These are phyloP conservation scores for Poecile atricapillus DNA, from an alignment of 2,113 vertebrate species.

Conservation along the genomic window DNA sequence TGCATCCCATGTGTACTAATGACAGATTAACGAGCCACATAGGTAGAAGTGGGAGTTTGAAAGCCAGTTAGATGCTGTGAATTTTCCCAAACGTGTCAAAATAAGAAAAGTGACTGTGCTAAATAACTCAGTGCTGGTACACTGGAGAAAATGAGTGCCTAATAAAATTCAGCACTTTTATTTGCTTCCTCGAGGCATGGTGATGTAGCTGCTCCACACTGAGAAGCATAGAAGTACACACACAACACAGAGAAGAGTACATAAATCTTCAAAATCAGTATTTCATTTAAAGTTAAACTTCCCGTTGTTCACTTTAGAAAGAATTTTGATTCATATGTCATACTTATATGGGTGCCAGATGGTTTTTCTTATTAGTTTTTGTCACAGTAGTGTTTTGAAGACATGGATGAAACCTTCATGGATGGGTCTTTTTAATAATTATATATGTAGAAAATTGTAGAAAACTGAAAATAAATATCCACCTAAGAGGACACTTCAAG, in stretches of 20 bases:
- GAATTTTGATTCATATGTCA: background rate
- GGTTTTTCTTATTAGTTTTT: background rate
- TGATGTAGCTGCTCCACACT: background rate
- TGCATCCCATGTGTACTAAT: slow-evolving; percentile 23
- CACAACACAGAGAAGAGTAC: background rate
- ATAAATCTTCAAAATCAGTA: background rate
- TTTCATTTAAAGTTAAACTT: background rate
- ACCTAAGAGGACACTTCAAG: background rate
- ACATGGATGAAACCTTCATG: background rate
- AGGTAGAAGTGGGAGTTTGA: slow-evolving; percentile 62
- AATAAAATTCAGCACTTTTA: slow-evolving; percentile 33
- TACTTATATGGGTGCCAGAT: background rate
- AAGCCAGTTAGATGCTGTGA: slow-evolving; percentile 54
- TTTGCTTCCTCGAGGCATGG: background rate
- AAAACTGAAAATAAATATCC: background rate
- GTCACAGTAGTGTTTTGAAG: background rate
- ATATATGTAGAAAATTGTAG: background rate
- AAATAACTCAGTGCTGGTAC: slow-evolving; percentile 48
- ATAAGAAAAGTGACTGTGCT: slow-evolving; percentile 58
- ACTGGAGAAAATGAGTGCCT: slow-evolving; percentile 54
- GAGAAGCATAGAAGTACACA: background rate
- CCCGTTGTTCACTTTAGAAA: background rate
- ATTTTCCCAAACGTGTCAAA: slow-evolving; percentile 64
- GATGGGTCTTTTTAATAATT: background rate
- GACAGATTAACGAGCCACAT: slow-evolving; percentile 36